phyloP scores from a whole-genome alignment of 2,888 invertebrate genomes.

The Heliconius ethilla region DNA sequence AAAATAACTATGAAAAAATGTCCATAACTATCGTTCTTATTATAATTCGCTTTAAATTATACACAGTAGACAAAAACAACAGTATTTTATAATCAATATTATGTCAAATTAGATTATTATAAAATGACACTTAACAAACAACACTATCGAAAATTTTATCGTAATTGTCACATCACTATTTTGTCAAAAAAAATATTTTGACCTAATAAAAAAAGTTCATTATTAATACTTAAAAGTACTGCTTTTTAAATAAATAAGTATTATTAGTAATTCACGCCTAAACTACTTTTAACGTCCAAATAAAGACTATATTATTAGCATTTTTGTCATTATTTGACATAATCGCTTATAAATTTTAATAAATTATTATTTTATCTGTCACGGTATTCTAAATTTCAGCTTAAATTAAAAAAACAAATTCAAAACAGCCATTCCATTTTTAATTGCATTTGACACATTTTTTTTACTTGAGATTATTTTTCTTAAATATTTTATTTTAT shows the following conservation, averaged over 20 bases:
- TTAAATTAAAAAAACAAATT: neutral
- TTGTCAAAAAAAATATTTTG: neutral
- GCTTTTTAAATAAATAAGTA: neutral
- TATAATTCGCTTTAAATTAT: no score
- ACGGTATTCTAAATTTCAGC: neutral
- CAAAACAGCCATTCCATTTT: constrained; percentile 5
- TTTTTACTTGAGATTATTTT: constrained; percentile 9
- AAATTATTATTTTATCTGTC: neutral
- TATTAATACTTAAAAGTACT: neutral
- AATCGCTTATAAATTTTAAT: neutral
- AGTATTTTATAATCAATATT: neutral
- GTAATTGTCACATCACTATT: neutral
- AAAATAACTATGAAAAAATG: no score
- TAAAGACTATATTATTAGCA: constrained; percentile 6
- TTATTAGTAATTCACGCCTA: neutral
- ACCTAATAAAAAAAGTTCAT: neutral
- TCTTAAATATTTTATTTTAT: constrained; percentile 8
- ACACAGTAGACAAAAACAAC: neutral
- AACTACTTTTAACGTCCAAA: constrained; percentile 17
- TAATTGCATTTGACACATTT: neutral
- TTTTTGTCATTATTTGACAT: constrained; percentile 4
- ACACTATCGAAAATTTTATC: neutral
- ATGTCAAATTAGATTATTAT: neutral
- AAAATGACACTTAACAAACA: neutral
- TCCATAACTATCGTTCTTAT: no score